These are phyloP conservation scores for Lophius piscatorius DNA, from an alignment of 2,113 vertebrate genomes.

Conservation along the genomic window DNA sequence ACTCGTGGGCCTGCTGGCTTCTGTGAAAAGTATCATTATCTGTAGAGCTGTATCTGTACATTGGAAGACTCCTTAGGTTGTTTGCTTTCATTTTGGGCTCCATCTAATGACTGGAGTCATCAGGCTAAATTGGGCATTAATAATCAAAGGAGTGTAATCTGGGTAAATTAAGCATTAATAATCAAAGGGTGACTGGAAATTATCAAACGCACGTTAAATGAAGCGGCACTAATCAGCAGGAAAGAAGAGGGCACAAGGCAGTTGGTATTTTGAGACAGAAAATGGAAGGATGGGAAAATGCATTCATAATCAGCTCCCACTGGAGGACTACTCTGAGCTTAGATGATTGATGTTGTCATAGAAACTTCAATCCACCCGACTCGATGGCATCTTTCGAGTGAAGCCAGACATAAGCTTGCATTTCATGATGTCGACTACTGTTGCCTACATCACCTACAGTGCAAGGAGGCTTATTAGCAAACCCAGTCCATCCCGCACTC, in stretches of 20 bases:
- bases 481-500: constrained; percentile 47
- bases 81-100: constrained; percentile 73
- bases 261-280: constrained; percentile 55
- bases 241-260: constrained; percentile 53
- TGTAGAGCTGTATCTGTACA: constrained; percentile 55
- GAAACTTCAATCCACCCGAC: constrained; percentile 56
- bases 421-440: constrained; percentile 58
- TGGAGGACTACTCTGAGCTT: constrained; percentile 45
- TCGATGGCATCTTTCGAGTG: constrained; percentile 42
- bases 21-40: constrained; percentile 70
- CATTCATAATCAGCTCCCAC: constrained; percentile 50
- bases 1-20: constrained; percentile 30
- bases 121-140: constrained; percentile 80
- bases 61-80: constrained; percentile 67
- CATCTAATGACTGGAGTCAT: constrained; percentile 76
- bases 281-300: constrained; percentile 48
- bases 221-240: constrained; percentile 73
- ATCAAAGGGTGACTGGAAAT: constrained; percentile 78
- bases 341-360: constrained; percentile 72
- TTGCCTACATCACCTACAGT: constrained; percentile 69
- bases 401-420: constrained; percentile 45
- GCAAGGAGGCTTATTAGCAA: constrained; percentile 71
- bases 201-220: constrained; percentile 70
- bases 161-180: constrained; percentile 82
- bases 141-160: constrained; percentile 82